Percentiles rank a stretch among this genome's conserved stretches.
Evolutionary conservation across 1,140 invertebrate species (phyloP).

Genomic region (Lucilia cuprina): DNA sequence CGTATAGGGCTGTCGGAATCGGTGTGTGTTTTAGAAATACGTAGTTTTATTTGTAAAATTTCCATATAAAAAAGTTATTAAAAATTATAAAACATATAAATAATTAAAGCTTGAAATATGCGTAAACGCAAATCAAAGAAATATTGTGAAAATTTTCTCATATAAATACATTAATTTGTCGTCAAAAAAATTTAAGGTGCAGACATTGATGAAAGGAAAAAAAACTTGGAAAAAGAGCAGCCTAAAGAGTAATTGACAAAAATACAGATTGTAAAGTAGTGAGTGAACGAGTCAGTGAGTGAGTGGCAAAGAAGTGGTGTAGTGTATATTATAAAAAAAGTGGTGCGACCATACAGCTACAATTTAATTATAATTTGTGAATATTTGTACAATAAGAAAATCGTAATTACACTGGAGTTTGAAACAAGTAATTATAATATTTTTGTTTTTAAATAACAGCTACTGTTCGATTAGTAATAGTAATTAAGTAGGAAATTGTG

Average conservation of each 20-base stretch:
- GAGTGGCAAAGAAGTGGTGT: conserved; percentile 7
- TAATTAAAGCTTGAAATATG: conserved; percentile 19
- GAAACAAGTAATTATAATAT: background rate
- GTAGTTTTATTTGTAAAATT: conserved; percentile 27
- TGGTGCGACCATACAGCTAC: conserved; percentile 9
- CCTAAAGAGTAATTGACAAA: conserved; percentile 25
- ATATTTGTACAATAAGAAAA: background rate
- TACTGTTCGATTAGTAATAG: background rate
- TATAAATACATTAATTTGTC: conserved; percentile 3
- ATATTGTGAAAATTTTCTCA: conserved; percentile 20
- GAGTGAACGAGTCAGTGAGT: conserved; percentile 19
- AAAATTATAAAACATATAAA: background rate
- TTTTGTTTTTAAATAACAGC: background rate
- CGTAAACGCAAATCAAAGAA: conserved; percentile 21
- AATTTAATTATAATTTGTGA: background rate
- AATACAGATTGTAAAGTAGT: conserved; percentile 27
- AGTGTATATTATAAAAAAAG: conserved; percentile 13
- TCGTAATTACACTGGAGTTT: background rate
- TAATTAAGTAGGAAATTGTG: background rate
- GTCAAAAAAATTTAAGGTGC: conserved; percentile 17
- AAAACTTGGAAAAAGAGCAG: conserved; percentile 23
- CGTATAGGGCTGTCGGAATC: conserved; percentile 32
- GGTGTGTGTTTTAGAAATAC: conserved; percentile 25
- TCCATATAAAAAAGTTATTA: conserved; percentile 19
- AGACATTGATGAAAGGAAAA: conserved; percentile 8